A percentile compares a stretch with the other conserved stretches of the same genome.
phyloP scores from a whole-genome alignment of 2,888 invertebrate genomes.

The Heliconius sara region DNA sequence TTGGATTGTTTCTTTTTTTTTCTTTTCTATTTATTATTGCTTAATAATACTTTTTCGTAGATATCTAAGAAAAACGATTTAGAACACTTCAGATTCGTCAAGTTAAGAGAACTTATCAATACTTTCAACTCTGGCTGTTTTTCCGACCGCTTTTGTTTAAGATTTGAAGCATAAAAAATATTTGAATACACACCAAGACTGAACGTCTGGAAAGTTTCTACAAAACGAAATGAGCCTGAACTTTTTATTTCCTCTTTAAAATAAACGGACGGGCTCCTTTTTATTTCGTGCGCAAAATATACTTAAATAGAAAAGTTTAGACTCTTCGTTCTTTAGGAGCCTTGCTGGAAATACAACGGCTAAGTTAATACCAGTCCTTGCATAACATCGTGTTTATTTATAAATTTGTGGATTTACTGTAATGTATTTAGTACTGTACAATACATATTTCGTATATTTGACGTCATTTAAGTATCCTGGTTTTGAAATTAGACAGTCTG shows the following conservation, averaged over 20 bases:
- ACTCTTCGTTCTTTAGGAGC: background rate
- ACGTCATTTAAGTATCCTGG: too few relatives aligned
- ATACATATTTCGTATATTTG: background rate
- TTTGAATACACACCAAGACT: slow-evolving; percentile 22
- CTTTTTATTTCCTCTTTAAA: slow-evolving; percentile 22
- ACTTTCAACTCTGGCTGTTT: slow-evolving; percentile 1
- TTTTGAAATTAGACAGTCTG: too few relatives aligned
- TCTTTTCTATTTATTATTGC: too few relatives aligned
- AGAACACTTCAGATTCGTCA: background rate
- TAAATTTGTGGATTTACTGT: background rate
- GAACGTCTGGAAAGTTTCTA: slow-evolving; percentile 32
- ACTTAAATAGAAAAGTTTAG: slow-evolving; percentile 18
- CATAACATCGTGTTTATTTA: background rate
- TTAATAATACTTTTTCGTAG: background rate
- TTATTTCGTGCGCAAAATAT: slow-evolving; percentile 13
- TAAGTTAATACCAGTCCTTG: background rate
- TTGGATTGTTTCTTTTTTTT: background rate
- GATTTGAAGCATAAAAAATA: slow-evolving; percentile 22
- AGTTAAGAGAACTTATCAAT: background rate
- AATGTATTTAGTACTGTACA: background rate
- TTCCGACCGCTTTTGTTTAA: slow-evolving; percentile 4
- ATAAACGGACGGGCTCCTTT: slow-evolving; percentile 2
- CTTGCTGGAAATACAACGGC: background rate
- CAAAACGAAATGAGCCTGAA: slow-evolving; percentile 21
- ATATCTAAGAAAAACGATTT: background rate